A percentile compares a stretch with the other conserved stretches of the same genome.
phyloP scores from a whole-genome alignment of 2,797 vertebrate species.

The Gadopsis bispinosus region DNA sequence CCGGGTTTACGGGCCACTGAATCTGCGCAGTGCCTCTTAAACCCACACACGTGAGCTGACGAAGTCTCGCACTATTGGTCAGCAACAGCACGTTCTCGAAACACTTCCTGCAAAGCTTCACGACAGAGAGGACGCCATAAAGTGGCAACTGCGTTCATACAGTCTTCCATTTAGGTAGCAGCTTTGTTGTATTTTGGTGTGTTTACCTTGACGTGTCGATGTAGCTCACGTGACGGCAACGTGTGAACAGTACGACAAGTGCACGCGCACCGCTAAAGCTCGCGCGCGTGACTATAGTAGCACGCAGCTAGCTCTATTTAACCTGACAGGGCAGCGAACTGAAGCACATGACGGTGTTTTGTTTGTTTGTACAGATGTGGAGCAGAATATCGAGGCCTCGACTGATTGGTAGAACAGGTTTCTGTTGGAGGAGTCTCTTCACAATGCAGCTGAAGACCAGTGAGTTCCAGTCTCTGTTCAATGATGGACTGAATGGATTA shows the following conservation, averaged over 20 bases:
- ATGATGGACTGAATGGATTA: constrained; percentile 89
- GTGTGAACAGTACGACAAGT: not conserved
- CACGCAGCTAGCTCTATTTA: constrained; percentile 1
- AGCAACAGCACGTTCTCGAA: not conserved
- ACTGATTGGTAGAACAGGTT: constrained; percentile 49
- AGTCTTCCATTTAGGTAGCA: not conserved
- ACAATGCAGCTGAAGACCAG: constrained; percentile 91
- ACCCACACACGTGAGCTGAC: not conserved
- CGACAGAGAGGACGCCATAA: not conserved
- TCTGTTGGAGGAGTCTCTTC: constrained; percentile 75
- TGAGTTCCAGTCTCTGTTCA: constrained; percentile 92
- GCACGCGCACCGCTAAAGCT: not conserved
- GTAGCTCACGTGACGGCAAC: no score
- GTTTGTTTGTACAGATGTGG: constrained; percentile 79
- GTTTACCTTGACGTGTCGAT: not conserved
- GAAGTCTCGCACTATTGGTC: constrained; percentile 51
- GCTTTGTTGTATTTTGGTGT: not conserved
- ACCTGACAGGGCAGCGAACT: not conserved
- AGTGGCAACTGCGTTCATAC: not conserved
- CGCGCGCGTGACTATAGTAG: not conserved
- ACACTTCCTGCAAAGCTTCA: constrained; percentile 46
- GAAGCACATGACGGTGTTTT: not conserved
- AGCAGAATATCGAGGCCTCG: constrained; percentile 62
- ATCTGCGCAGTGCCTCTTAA: not conserved
- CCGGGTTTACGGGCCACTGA: no score